phyloP scores from a whole-genome alignment of 2,113 vertebrate genomes.

The Recurvirostra avosetta region DNA sequence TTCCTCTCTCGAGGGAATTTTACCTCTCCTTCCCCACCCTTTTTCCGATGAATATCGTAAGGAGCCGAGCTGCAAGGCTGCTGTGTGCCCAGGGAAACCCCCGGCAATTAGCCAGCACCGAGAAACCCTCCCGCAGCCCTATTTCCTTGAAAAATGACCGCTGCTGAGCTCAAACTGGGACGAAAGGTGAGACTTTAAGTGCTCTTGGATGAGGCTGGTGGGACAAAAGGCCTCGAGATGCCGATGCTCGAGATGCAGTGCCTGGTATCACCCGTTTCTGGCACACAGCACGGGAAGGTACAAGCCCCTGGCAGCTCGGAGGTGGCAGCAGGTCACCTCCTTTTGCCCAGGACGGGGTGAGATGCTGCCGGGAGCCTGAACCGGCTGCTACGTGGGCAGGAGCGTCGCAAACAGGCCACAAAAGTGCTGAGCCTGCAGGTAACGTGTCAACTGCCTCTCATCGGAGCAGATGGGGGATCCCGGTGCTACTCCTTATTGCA shows the following conservation, averaged over 20 bases:
- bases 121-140: background rate
- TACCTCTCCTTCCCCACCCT: background rate
- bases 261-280: background rate
- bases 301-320: fast-evolving
- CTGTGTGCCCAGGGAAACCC: background rate
- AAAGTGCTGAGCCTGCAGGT: background rate
- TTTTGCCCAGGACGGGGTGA: background rate
- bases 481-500: background rate
- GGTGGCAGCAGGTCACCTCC: background rate
- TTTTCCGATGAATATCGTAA: background rate
- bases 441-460: background rate
- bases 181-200: background rate
- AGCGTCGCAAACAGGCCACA: background rate
- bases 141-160: background rate
- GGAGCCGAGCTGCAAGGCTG: background rate
- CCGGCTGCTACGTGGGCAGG: background rate
- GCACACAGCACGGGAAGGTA: too few relatives aligned
- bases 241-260: background rate
- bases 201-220: background rate
- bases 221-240: background rate
- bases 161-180: background rate
- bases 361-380: background rate
- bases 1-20: background rate
- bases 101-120: fast-evolving
- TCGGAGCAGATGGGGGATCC: background rate